These are phyloP conservation scores for Orchestia grillus DNA, from an alignment of 1,140 invertebrate species.

Conservation along the genomic window DNA sequence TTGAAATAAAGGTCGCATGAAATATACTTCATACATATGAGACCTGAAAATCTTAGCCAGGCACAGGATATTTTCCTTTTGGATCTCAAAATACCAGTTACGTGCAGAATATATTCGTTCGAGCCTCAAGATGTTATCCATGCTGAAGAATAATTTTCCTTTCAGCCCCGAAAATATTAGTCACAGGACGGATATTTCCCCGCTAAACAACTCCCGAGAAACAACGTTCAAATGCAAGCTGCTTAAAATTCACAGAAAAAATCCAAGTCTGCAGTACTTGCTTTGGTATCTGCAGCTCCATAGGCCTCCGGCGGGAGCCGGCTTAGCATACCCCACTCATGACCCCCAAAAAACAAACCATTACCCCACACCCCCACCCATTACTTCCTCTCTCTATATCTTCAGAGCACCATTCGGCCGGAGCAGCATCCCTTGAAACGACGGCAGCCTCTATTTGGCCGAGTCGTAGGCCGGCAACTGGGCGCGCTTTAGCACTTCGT, in stretches of 20 bases:
- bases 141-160: neutral
- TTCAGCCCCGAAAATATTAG: neutral
- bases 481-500: neutral
- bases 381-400: slow-evolving; percentile 46
- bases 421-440: neutral
- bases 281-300: neutral
- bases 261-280: slow-evolving; percentile 18
- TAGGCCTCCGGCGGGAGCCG: neutral
- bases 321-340: slow-evolving; percentile 50
- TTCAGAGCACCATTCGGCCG: slow-evolving; percentile 49
- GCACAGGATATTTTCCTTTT: too few relatives aligned
- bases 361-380: slow-evolving; percentile 50
- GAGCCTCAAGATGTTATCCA: too few relatives aligned
- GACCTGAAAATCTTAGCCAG: too few relatives aligned
- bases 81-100: too few relatives aligned
- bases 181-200: neutral
- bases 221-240: neutral
- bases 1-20: too few relatives aligned
- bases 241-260: neutral
- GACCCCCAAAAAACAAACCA: slow-evolving; percentile 49
- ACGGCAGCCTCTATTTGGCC: slow-evolving; percentile 33
- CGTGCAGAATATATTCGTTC: too few relatives aligned
- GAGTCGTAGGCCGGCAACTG: neutral
- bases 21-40: too few relatives aligned
- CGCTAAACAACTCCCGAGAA: neutral